Conservation (phyloP, 2,797 vertebrate genomes). For the Melanotaenia parkinsoni region DNA sequence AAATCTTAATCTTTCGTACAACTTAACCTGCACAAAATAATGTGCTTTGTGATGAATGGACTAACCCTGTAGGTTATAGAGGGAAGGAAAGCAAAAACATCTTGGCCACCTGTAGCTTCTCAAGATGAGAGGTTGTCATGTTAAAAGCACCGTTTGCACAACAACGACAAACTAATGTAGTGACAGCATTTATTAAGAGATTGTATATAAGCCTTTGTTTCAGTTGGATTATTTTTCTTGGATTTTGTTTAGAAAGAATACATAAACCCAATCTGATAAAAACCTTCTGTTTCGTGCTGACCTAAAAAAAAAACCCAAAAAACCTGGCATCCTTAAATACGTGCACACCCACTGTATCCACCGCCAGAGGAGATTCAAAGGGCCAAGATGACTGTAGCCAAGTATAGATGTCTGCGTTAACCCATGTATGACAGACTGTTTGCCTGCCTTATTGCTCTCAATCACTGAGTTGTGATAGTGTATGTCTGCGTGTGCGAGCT, state of each 20-base stretch:
- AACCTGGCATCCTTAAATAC: slow-evolving; percentile 4
- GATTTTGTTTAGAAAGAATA: slow-evolving; percentile 7
- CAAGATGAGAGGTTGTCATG: slow-evolving; percentile 1
- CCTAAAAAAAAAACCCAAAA: neutral
- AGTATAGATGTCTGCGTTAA: slow-evolving; percentile 48
- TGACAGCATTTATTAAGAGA: slow-evolving; percentile 1
- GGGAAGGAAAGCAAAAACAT: slow-evolving; percentile 4
- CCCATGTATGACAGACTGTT: slow-evolving; percentile 26
- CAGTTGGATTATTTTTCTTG: slow-evolving; percentile 12
- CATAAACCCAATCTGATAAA: neutral
- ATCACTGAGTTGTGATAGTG: slow-evolving; percentile 41
- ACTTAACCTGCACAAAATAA: neutral
- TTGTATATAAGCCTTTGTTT: slow-evolving; percentile 23
- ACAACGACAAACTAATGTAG: slow-evolving; percentile 9
- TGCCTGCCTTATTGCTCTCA: slow-evolving; percentile 33
- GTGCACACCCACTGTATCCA: neutral
- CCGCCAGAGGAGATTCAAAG: slow-evolving; percentile 27
- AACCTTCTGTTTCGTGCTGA: neutral
- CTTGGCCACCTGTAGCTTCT: neutral
- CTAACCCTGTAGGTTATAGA: neutral
- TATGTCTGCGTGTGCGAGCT: slow-evolving; percentile 14
- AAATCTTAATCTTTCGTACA: neutral
- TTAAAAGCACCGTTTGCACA: slow-evolving; percentile 6
- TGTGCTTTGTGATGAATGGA: neutral
- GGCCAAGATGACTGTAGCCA: slow-evolving; percentile 19